Evolutionary conservation across 2,113 vertebrate species (phyloP).

Genomic region (Microcebus griseorufus): DNA sequence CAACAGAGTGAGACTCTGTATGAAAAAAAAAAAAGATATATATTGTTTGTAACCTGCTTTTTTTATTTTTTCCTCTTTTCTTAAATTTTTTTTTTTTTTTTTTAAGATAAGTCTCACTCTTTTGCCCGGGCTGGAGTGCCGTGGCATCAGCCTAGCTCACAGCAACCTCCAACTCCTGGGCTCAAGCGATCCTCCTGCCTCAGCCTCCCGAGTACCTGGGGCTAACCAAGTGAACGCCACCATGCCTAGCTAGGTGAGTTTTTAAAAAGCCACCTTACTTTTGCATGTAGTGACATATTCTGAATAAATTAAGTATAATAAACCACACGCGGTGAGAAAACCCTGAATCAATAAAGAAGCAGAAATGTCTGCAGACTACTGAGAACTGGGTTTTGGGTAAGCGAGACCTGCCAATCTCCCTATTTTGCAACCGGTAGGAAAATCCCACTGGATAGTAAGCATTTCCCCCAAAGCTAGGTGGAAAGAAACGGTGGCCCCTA

Average conservation of each 20-base stretch:
- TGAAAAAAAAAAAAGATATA: too few relatives aligned
- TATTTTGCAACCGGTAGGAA: neutral
- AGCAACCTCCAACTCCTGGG: too few relatives aligned
- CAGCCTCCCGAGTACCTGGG: too few relatives aligned
- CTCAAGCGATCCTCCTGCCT: too few relatives aligned
- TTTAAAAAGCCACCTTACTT: slow-evolving; percentile 42
- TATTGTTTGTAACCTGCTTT: too few relatives aligned
- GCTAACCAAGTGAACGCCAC: too few relatives aligned
- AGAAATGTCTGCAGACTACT: neutral
- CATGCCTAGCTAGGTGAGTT: neutral
- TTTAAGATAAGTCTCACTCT: too few relatives aligned
- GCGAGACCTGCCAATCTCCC: slow-evolving; percentile 17
- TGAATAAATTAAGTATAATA: slow-evolving; percentile 51
- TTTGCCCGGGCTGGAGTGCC: too few relatives aligned
- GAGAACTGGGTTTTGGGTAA: slow-evolving; percentile 36
- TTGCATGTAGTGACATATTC: slow-evolving; percentile 6
- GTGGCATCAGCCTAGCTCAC: too few relatives aligned
- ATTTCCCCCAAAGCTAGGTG: neutral
- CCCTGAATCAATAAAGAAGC: neutral
- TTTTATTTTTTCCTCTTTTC: too few relatives aligned
- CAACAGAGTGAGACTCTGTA: too few relatives aligned
- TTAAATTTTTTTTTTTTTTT: too few relatives aligned
- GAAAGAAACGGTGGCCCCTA: neutral
- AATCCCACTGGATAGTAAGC: neutral
- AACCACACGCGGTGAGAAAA: neutral